phyloP scores from a whole-genome alignment of 1,140 invertebrate genomes.

The Heliconius hewitsoni region DNA sequence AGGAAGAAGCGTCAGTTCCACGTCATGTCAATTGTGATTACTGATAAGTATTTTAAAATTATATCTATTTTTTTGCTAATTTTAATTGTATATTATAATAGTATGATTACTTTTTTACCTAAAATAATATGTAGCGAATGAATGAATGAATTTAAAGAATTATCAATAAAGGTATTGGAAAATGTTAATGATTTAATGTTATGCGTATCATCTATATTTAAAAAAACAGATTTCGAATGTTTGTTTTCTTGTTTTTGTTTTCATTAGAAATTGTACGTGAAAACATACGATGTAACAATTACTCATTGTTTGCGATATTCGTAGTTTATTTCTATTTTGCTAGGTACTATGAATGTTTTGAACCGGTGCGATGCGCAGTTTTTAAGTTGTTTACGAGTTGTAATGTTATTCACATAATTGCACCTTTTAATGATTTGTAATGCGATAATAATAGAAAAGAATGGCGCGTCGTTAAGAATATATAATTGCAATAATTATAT shows the following conservation, averaged over 20 bases:
- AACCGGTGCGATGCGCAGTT: slow-evolving; percentile 5
- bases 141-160: no score
- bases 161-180: no score
- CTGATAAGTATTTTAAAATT: no score
- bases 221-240: background rate
- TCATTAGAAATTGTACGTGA: background rate
- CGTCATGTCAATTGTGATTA: background rate
- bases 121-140: no score
- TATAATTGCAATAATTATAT: background rate
- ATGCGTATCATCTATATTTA: background rate
- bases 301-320: slow-evolving; percentile 20
- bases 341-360: slow-evolving; percentile 16
- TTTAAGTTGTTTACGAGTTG: background rate
- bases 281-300: slow-evolving; percentile 20
- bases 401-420: slow-evolving; percentile 1
- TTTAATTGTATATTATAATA: no score
- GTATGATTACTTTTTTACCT: no score
- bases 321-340: slow-evolving; percentile 10
- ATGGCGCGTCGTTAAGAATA: background rate
- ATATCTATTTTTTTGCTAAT: no score
- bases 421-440: background rate
- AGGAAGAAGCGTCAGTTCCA: background rate
- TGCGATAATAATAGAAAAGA: slow-evolving; percentile 6
- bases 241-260: background rate
- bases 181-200: no score